A percentile compares a stretch with the other conserved stretches of the same genome.
phyloP scores from a whole-genome alignment of 2,113 vertebrate species.

The Pogona vitticeps region DNA sequence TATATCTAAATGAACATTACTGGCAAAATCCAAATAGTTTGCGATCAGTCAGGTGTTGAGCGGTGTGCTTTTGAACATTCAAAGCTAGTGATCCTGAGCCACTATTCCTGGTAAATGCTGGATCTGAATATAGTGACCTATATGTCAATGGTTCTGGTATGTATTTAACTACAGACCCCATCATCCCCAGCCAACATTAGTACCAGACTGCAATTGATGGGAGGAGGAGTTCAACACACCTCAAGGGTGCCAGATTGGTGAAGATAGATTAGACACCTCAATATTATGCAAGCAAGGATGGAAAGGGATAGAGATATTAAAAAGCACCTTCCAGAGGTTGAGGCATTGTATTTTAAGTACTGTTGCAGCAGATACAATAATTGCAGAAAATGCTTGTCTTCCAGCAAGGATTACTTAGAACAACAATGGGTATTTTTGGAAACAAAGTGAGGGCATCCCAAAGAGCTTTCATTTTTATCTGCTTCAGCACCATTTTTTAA shows the following conservation, averaged over 20 bases:
- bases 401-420: background rate
- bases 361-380: background rate
- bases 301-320: background rate
- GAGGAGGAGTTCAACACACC: no score
- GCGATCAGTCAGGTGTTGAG: background rate
- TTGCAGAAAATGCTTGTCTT: background rate
- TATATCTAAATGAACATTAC: background rate
- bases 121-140: no score
- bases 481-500: background rate
- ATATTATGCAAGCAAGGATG: no score
- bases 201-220: no score
- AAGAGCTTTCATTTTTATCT: background rate
- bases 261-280: background rate
- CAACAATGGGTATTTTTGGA: background rate
- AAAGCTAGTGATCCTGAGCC: no score
- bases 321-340: background rate
- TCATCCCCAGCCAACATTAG: no score
- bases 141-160: no score
- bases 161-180: no score
- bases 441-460: background rate
- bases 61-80: no score
- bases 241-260: no score
- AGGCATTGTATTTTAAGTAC: background rate
- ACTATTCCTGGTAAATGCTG: no score
- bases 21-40: background rate